These are phyloP conservation scores for Rhabditophanes sp. DNA, from an alignment of 2,888 invertebrate genomes.

Conservation along the genomic window DNA sequence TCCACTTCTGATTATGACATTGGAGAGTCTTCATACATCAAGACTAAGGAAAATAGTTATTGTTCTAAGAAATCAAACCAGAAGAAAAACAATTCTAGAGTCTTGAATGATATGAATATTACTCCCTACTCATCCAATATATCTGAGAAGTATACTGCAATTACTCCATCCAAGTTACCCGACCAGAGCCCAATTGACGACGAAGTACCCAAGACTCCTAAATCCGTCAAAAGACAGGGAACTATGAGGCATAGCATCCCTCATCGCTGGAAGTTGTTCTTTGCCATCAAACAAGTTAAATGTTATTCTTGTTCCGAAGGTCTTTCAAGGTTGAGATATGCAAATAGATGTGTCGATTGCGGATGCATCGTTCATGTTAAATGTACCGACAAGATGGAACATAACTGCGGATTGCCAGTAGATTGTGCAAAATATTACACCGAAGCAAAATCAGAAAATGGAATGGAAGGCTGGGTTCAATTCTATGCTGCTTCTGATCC, in stretches of 20 bases:
- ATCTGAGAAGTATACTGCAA: too few relatives aligned
- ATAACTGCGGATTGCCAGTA: constrained; percentile 24
- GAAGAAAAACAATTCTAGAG: not conserved
- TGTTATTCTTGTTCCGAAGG: constrained; percentile 19
- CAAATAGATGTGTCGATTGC: constrained; percentile 16
- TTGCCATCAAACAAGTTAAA: constrained; percentile 10
- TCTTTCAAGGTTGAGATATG: constrained; percentile 12
- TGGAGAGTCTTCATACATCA: too few relatives aligned
- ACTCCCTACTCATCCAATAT: constrained; percentile 2
- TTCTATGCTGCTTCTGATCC: constrained; percentile 7
- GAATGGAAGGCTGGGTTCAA: constrained; percentile 15
- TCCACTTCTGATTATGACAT: too few relatives aligned
- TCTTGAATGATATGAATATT: not conserved
- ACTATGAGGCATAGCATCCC: constrained; percentile 27
- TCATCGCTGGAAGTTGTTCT: constrained; percentile 17
- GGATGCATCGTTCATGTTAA: constrained; percentile 14
- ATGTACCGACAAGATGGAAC: constrained; percentile 12
- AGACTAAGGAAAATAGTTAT: too few relatives aligned
- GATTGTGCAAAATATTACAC: constrained; percentile 17
- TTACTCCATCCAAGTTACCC: too few relatives aligned
- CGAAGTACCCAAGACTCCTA: constrained; percentile 3
- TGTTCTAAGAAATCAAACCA: too few relatives aligned
- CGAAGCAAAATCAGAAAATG: constrained; percentile 2
- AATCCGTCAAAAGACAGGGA: constrained; percentile 7
- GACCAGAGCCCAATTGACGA: too few relatives aligned